Conservation (phyloP, 2,797 vertebrate species). For the Enteromius unitaeniatus region DNA sequence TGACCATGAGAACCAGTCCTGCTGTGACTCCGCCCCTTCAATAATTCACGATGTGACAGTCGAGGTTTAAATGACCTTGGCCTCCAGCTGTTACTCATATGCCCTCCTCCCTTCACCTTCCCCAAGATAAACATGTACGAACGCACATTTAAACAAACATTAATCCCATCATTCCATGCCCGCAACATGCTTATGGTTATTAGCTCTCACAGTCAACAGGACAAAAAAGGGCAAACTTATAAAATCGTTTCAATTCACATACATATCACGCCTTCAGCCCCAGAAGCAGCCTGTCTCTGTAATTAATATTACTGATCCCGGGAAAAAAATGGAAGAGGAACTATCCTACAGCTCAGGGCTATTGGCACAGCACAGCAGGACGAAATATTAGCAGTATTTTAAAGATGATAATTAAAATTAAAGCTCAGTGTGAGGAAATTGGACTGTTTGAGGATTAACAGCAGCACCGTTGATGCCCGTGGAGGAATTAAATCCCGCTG, state of each 20-base stretch:
- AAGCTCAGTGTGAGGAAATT: constrained; percentile 49
- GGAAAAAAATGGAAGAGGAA: constrained; percentile 14
- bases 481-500: constrained; percentile 52
- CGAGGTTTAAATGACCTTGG: constrained; percentile 23
- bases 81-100: constrained; percentile 30
- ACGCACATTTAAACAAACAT: constrained; percentile 12
- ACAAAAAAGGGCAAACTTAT: not conserved
- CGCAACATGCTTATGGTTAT: not conserved
- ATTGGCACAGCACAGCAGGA: constrained; percentile 42
- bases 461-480: constrained; percentile 19
- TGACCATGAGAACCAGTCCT: constrained; percentile 1
- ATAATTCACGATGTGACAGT: constrained; percentile 17
- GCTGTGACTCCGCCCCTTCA: constrained; percentile 6
- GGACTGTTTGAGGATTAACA: constrained; percentile 57
- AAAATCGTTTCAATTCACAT: constrained; percentile 4
- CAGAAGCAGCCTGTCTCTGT: not conserved
- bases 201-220: constrained; percentile 1
- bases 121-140: not conserved
- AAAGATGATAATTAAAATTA: constrained; percentile 49
- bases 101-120: constrained; percentile 13
- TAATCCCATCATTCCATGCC: constrained; percentile 7
- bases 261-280: not conserved
- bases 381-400: constrained; percentile 55
- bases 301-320: constrained; percentile 45
- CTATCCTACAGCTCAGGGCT: constrained; percentile 45